Percentiles rank a stretch among this genome's conserved stretches.
Evolutionary conservation across 2,888 invertebrate genomes (phyloP).

Genomic region (Cyaniris semiargus): DNA sequence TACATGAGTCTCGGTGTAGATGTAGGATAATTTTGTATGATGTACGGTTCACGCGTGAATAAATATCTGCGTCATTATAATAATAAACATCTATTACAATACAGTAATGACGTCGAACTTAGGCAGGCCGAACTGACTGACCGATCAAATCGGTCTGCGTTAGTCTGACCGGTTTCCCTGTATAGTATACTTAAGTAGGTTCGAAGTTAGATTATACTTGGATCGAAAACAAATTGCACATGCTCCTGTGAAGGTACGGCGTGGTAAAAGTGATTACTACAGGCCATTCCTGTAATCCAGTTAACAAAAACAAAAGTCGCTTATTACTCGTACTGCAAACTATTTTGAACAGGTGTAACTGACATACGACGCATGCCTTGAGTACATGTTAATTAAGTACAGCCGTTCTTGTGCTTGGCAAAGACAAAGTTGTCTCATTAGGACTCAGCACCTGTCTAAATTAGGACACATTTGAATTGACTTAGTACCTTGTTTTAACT

Average conservation of each 20-base stretch:
- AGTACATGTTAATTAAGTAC: conserved; percentile 31
- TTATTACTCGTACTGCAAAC: background rate
- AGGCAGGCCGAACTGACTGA: no score
- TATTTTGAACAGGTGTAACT: conserved; percentile 24
- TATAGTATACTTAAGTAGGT: no score
- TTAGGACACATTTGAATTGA: conserved; percentile 30
- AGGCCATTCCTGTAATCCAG: background rate
- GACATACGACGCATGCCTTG: conserved; percentile 1
- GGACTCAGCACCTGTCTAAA: conserved; percentile 30
- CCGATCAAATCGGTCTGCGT: no score
- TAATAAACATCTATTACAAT: no score
- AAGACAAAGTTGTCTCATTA: conserved; percentile 31
- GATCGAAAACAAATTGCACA: background rate
- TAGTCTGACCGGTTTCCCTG: no score
- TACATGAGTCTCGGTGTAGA: no score
- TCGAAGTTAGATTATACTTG: no score
- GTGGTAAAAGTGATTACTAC: background rate
- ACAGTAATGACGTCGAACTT: no score
- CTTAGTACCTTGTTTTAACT: conserved; percentile 18
- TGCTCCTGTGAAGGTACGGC: background rate
- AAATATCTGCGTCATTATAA: no score
- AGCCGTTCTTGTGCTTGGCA: conserved; percentile 28
- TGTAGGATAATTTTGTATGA: no score
- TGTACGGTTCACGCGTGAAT: no score
- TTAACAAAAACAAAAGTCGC: background rate